Evolutionary conservation across 2,113 vertebrate species (phyloP), one percentile per base, ranked within the genome.

Genomic region (Tragelaphus strepsiceros): DNA sequence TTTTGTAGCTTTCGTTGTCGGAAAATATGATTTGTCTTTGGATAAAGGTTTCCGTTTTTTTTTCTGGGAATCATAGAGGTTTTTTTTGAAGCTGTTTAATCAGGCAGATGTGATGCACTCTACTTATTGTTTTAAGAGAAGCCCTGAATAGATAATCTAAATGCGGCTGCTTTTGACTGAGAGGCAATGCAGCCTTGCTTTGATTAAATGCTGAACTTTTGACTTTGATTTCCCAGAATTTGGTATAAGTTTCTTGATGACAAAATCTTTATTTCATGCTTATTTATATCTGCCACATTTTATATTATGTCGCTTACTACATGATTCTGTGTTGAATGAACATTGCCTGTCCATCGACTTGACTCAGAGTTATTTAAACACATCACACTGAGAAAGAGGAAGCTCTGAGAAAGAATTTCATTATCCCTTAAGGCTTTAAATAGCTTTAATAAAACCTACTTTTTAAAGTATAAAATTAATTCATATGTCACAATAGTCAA

Each of bases 1-100:
- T 88, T 90, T 35, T 49, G 86, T 80, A 88, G 30, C 2, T 78
- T 90, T 39, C n/a, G 56, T 46, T 54, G 26, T 35, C 74, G 86
- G 92, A 95, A 97, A 96, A 93, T 54, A 83, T 64, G 32, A 93
- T 39, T 78, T 96, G 24, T 82, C 43, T 88, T 82, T 91, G 81
- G 49, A 54, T 92, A 71, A 22, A 49, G 17, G 9, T 93, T 12
- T 95, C 17, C 53, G 30, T 32, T 15, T 58, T 92, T 92, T 92
- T 58, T 35, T 80, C 54, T 54, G 26, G 62, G 39, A 90, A 83
- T 71, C 53, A 28, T 3, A 56, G 21, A 22, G n/a, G 0, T n/a
- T 22, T 62, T 87, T 32, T 81, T 81, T 22, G 28, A 71, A 94
- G 56, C 24, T 62, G 90, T 97, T 74, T 53, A 94, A 88, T 78